Evolutionary conservation across 2,888 invertebrate species (phyloP), one percentile per base, ranked within the genome.

Genomic region (Agrotis exclamationis): DNA sequence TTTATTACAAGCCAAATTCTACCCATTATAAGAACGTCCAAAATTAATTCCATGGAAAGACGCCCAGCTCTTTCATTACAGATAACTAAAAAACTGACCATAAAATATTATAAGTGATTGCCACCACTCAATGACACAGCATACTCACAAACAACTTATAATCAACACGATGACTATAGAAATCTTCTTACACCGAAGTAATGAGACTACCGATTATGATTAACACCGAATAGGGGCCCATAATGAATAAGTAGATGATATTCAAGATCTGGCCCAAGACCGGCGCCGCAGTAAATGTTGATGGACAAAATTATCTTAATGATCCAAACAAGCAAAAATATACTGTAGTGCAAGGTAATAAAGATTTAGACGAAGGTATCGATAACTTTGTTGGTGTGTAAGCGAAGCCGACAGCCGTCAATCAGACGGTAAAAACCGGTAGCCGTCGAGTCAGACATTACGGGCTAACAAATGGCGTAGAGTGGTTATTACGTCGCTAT

Each of bases 401-500:
- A 94, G 92, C 93, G 92, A 90, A 94, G 95, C 95, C 95, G 96
- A 95, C 96, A 96, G 95, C 94, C 95, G 96, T 96, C 96, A 95
- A 96, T 96, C 96, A 94, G 91, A 91, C 93, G 94, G 92, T 95
- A 94, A 96, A 95, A 96, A 96, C 96, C 96, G 96, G 96, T 96
- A 96, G 96, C 95, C 87, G 92, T 89, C 90, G 91, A 92, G 90
- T 91, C 93, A 93, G 94, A 94, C 92, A 90, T 93, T 92, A 92
- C 92, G 90, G 94, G 94, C 93, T 92, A 85, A 95, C 92, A 92
- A 93, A 94, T 93, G 91, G 88, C 87, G 87, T 94, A 88, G 95
- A 95, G 94, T 88, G 85, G 87, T 87, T 83, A 85, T 80, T 86
- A 85, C 86, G 72, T 76, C 62, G 71, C 70, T 85, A 82, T 85